Base-by-base conservation (phyloP, 2,113 vertebrate genomes). In the Macquaria ambigua region DNA sequence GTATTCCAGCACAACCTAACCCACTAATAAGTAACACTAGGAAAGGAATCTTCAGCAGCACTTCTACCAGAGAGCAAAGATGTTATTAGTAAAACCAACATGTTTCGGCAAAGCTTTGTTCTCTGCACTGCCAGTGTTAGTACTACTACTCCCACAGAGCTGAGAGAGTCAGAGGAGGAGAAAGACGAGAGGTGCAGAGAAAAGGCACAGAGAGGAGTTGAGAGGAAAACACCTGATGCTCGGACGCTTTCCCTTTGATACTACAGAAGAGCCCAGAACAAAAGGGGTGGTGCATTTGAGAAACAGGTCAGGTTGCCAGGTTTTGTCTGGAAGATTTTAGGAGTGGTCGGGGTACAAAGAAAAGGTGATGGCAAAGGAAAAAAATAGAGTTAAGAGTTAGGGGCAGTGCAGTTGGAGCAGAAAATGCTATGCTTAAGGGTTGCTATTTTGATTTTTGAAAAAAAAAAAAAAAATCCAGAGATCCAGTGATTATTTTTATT, bases 141-240 rank as follows among this genome's bases (percentile, higher is more conserved):
- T 58, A 56, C 58, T 25, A 61, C 77, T 71, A 50, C 70, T 68
- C 58, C 59, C 74, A 84, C 74, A 61, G 73, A 78, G 77, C 73
- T 37, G 48, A 70, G 67, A 43, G 39, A 77, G 79, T 37, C 61
- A 74, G 68, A 77, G n/a, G 62, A 77, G 55, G 5, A 77, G n/a
- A 52, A 67, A 37, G 39, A 73, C 39, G 34, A 77, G 61, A 62
- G 11, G 23, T 41, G 12, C 55, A 73, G 15, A 64, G 34, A 21
- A 21, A 72, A 70, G 16, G 5, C 48, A 50, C 48, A 50, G 48
- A 50, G 50, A 72, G 46, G 52, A 63, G 62, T 21, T 41, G 41
- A 71, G 68, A 68, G 62, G 53, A 64, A 70, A 79, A 70, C 79
- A 74, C 82, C 82, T 77, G 84, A 77, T 86, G 84, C 67, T 80